Evolutionary conservation across 2,888 invertebrate species (phyloP).

Genomic region (Apocheima hispidaria): DNA sequence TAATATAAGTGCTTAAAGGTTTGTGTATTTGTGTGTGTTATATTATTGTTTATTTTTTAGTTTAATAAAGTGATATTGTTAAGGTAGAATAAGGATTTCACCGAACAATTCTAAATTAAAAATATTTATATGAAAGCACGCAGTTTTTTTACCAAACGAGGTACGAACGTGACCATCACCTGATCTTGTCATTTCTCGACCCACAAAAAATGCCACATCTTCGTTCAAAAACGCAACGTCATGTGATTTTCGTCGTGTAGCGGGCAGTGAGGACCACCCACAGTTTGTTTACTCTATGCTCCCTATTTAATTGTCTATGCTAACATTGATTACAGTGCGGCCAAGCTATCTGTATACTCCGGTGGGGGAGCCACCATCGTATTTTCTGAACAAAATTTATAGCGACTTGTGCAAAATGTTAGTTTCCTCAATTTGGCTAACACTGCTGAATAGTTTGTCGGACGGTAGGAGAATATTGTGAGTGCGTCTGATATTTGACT

Average conservation of each 20-base stretch:
- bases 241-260: conserved; percentile 59
- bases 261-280: conserved; percentile 70
- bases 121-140: conserved; percentile 4
- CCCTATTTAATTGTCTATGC: conserved; percentile 76
- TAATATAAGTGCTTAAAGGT: no score
- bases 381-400: neutral
- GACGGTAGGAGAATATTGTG: conserved; percentile 53
- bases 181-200: conserved; percentile 28
- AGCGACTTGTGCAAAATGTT: neutral
- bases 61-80: no score
- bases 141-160: conserved; percentile 13
- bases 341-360: neutral
- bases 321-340: conserved; percentile 67
- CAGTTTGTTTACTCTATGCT: conserved; percentile 65
- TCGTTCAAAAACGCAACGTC: conserved; percentile 61
- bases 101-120: conserved; percentile 6
- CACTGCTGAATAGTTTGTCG: neutral
- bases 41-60: no score
- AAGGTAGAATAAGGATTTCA: conserved; percentile 2
- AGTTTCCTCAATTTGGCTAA: neutral
- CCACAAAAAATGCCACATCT: conserved; percentile 37
- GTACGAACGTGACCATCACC: conserved; percentile 36
- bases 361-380: neutral
- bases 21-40: no score
- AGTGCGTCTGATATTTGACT: conserved; percentile 38